Base-by-base conservation (phyloP, 2,888 invertebrate genomes). In the Ecliptopera silaceata region DNA sequence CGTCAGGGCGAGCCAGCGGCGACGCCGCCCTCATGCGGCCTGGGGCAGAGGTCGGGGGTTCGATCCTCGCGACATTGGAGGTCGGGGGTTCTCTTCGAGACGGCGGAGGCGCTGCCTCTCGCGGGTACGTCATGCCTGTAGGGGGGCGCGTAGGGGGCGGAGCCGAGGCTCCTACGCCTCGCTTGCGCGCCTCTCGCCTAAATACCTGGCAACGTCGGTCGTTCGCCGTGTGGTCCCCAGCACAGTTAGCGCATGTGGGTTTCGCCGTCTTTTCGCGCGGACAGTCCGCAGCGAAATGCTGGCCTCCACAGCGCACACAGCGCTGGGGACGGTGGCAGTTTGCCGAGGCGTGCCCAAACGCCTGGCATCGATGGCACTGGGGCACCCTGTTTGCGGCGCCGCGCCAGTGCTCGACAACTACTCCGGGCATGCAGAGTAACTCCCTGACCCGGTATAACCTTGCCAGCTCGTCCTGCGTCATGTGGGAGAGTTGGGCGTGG, bases 161-260 rank as follows among this genome's bases (percentile, higher is more conserved):
- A n/a, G 39, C 17, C 2, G 49, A 13, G 10, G 13, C 11, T 6
- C 11, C 18, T n/a, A 41, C 3, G 0, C 49, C 49, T 1, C 45
- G 1, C 11, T 50, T 57, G 0, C 64, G 50, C 1, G 59, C 41
- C 13, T 57, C 63, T 0, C 18, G 20, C 1, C 29, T 10, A 1
- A 36, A 47, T 0, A 38, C 38, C 0, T 56, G 46, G 39, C 61
- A 64, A 4, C 18, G 10, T 2, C 31, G n/a, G 20, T 41, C 44
- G 44, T 63, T 61, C 0, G 66, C 60, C 1, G 58, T 41, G 43
- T 65, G 64, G 0, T 11, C n/a, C 0, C 55, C 53, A 0, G 13
- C 42, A 38, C 63, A 65, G 51, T 66, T 68, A 0, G 53, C 57
- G 36, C 69, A 68, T 12, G 45, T 50, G 42, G 50, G 51, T 29